Evolutionary conservation across 2,888 invertebrate species (phyloP), one percentile per base, ranked within the genome.

Genomic region (Cynaeus angustus): DNA sequence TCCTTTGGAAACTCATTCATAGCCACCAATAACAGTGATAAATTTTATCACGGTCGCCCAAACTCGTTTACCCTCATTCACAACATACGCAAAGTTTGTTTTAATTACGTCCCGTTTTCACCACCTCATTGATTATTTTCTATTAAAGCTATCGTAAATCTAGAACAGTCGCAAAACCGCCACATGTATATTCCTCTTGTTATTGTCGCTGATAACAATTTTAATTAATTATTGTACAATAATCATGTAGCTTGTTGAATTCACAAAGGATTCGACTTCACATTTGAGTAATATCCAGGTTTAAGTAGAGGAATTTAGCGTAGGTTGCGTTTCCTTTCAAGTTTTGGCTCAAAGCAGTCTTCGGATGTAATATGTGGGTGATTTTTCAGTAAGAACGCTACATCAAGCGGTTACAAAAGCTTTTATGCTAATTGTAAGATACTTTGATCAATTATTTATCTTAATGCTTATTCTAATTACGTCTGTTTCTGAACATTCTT

Each of bases 221-320:
- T 56, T 56, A 56, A 56, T 56, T 56, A 33, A 21, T 41, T 56
- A 38, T 37, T 38, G 33, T 38, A 16, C 33, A 56, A 41, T 56
- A 56, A 56, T 21, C 33, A 8, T 16, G 41, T 21, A 41, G 41
- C 10, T 41, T 56, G 41, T 9, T 7, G 41, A 13, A 56, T 56
- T 38, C 56, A 56, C 56, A 56, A 56, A 56, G 46, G 56, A 21
- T 41, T 9, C 21, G 9, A 41, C 21, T 10, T 21, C 13, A 26
- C 68, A 71, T 71, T 52, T 58, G 33, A 52, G 28, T 66, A 72
- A 72, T 69, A 62, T 72, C 55, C 55, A 52, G 68, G 52, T 48
- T 69, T 61, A 69, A 72, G 72, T 72, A 48, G 48, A 72, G 72
- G 68, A 69, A 72, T 72, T 72, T 72, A 72, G 66, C 71, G 64